phyloP scores from a whole-genome alignment of 2,888 invertebrate species.

The Nymphalis polychloros region DNA sequence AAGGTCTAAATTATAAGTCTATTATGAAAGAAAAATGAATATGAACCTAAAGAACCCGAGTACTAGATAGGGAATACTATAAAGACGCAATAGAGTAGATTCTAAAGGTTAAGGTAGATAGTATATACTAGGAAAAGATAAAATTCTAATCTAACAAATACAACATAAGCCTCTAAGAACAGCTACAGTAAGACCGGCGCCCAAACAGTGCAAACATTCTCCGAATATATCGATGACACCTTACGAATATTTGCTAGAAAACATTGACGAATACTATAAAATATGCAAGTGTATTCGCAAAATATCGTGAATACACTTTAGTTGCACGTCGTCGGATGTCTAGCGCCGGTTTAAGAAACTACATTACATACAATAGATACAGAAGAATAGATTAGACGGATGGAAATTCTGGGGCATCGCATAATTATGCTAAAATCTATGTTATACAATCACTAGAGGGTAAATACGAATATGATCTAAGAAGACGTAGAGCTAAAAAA shows the following conservation, averaged over 20 bases:
- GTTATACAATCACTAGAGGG: constrained; percentile 48
- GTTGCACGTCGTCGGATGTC: neutral
- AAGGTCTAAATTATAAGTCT: neutral
- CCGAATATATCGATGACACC: neutral
- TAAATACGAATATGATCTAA: constrained; percentile 43
- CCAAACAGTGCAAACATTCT: neutral
- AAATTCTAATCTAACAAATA: constrained; percentile 46
- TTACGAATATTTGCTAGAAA: constrained; percentile 1
- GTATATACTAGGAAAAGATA: constrained; percentile 32
- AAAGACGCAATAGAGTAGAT: neutral
- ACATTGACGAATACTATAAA: constrained; percentile 1
- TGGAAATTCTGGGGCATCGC: constrained; percentile 83
- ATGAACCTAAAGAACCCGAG: neutral
- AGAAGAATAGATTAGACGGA: constrained; percentile 81
- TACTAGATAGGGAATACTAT: constrained; percentile 6
- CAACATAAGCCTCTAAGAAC: constrained; percentile 57
- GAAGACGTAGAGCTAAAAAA: constrained; percentile 41
- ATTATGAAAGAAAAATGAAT: neutral
- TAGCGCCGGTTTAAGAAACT: constrained; percentile 52
- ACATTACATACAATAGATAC: constrained; percentile 76
- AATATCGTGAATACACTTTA: constrained; percentile 5
- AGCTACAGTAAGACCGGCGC: constrained; percentile 52
- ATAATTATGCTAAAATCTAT: constrained; percentile 58
- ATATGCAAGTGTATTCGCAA: neutral
- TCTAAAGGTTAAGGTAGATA: constrained; percentile 25